These are phyloP conservation scores for Ormyrus pomaceus DNA, from an alignment of 2,888 invertebrate species.

Conservation along the genomic window DNA sequence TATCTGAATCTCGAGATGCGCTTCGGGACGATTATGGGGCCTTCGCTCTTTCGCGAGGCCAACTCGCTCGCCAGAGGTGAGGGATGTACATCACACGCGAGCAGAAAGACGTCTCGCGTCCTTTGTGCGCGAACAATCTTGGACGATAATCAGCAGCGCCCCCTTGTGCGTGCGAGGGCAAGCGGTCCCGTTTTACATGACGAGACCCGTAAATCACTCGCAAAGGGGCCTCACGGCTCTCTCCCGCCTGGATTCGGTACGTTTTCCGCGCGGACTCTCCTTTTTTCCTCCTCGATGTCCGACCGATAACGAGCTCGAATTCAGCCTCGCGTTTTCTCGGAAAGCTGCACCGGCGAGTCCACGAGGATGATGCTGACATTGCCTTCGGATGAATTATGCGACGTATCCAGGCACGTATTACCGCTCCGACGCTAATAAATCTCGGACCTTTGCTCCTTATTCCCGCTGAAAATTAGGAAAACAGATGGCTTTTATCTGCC, in stretches of 20 bases:
- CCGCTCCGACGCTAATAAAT: conserved; percentile 9
- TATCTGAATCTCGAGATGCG: conserved; percentile 70
- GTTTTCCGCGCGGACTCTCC: conserved; percentile 57
- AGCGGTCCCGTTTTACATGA: conserved; percentile 70
- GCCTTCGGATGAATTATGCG: conserved; percentile 16
- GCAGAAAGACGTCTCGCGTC: conserved; percentile 32
- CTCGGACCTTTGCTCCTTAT: conserved; percentile 5
- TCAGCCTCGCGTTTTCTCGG: conserved; percentile 52
- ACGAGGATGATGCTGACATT: conserved; percentile 22
- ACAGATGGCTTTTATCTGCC: not conserved
- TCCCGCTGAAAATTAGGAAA: not conserved
- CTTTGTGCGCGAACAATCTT: conserved; percentile 71
- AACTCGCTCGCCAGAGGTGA: conserved; percentile 5
- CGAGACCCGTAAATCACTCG: conserved; percentile 73
- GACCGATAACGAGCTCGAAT: conserved; percentile 67
- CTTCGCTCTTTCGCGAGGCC: conserved; percentile 45
- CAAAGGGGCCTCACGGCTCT: conserved; percentile 37
- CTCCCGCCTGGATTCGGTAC: conserved; percentile 68
- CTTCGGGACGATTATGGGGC: conserved; percentile 57
- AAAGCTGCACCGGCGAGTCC: conserved; percentile 18
- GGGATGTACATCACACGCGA: not conserved
- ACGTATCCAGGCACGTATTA: not conserved
- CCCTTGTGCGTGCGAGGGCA: conserved; percentile 65
- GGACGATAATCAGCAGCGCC: conserved; percentile 71
- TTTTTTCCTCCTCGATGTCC: conserved; percentile 63